Base-by-base conservation (phyloP, 1,140 invertebrate species). In the Radopholus similis region DNA sequence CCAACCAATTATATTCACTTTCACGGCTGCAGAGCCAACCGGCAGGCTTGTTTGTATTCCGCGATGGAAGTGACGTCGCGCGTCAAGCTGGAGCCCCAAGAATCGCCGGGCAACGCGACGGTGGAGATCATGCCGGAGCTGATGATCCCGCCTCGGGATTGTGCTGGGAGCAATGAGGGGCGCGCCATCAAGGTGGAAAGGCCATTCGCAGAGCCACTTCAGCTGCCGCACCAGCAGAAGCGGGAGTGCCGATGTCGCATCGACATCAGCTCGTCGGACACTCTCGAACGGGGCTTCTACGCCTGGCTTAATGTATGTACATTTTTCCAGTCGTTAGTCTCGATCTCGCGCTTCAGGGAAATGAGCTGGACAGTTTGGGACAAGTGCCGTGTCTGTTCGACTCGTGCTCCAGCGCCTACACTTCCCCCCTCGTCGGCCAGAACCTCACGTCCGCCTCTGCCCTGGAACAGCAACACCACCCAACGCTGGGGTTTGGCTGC, bases 251-350 rank as follows among this genome's bases (percentile, higher is more conserved):
- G 66, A 38, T 79, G 77, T 35, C 63, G 78, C 8, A 79, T 79
- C 23, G 77, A 80, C 53, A 55, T 69, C 21, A 72, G 68, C 15
- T 80, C 80, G n/a, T 79, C 77, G 2, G 71, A 59, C n/a, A 68
- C 70, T 4, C 60, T 79, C 35, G 68, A 82, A 69, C 57, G 77
- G 9, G 80, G 79, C 60, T 79, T 79, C 64, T 81, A 82, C 42
- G 70, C 73, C 18, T 79, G 77, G 77, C 70, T 79, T 13, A 68
- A 81, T 47, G 77, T 78, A 44, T 57, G 79, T 72, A n/a, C 23
- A 47, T 13, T 21, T 59, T 42, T 2, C 18, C 26, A 37, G 18
- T 34, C 49, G 28, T 32, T 8, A 28, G 35, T 44, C 26, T 4
- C 23, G 21, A 18, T 55, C 35, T 35, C 37, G 4, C 28, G 13